Percentiles rank a stretch among this genome's conserved stretches.
These are phyloP conservation scores for Steinernema feltiae DNA, from an alignment of 1,140 invertebrate species.

Conservation along the genomic window DNA sequence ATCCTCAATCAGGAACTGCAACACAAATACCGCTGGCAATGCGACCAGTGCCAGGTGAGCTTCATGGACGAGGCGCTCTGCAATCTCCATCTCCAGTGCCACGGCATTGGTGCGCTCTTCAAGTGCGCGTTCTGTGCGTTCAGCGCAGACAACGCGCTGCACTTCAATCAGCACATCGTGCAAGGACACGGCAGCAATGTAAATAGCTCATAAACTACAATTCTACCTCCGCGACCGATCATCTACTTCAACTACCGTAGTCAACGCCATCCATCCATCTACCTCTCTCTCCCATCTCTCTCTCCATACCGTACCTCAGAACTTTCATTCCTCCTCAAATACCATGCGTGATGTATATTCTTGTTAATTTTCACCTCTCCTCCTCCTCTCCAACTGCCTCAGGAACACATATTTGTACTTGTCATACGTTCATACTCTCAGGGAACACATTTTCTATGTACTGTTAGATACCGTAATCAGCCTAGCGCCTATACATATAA, in stretches of 20 bases:
- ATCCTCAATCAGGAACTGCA: constrained; percentile 9
- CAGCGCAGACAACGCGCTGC: constrained; percentile 71
- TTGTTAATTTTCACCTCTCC: not conserved
- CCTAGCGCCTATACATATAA: not conserved
- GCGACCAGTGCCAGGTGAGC: constrained; percentile 78
- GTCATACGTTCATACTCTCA: not conserved
- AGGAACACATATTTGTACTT: not conserved
- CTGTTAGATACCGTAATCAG: not conserved
- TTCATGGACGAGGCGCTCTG: constrained; percentile 83
- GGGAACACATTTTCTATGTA: not conserved
- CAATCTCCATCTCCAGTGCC: constrained; percentile 89
- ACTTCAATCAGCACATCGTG: constrained; percentile 83
- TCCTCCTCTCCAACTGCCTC: not conserved
- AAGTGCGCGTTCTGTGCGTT: constrained; percentile 87
- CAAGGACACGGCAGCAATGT: constrained; percentile 60
- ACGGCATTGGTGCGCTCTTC: constrained; percentile 79
- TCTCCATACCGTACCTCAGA: not conserved
- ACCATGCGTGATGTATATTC: too few relatives aligned
- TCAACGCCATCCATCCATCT: not conserved
- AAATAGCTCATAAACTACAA: not conserved
- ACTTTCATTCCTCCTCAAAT: too few relatives aligned
- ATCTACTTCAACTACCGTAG: too few relatives aligned
- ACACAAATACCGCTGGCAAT: constrained; percentile 62
- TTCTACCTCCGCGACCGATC: too few relatives aligned
- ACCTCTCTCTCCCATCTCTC: not conserved